A percentile compares a stretch with the other conserved stretches of the same genome.
phyloP scores from a whole-genome alignment of 2,113 vertebrate genomes.

The Cynopterus brachyotis region DNA sequence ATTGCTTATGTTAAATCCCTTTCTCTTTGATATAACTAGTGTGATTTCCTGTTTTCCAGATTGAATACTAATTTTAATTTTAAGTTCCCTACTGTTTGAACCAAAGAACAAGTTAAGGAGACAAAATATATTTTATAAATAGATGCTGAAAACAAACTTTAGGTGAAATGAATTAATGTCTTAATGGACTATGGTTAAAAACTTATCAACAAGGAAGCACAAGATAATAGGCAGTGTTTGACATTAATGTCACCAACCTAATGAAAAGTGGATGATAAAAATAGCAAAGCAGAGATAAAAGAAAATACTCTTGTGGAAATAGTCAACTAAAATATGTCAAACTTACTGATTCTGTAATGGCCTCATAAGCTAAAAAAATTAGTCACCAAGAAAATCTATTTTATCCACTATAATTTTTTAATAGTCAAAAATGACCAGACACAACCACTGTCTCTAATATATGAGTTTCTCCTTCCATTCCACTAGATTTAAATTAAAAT shows the following conservation, averaged over 20 bases:
- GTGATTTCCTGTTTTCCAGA: neutral
- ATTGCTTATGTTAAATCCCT: neutral
- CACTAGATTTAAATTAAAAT: neutral
- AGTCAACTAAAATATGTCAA: slow-evolving; percentile 10
- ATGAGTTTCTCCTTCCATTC: neutral
- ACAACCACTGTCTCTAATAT: neutral
- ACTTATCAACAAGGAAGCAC: neutral
- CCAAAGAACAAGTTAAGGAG: neutral
- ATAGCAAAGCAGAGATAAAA: neutral
- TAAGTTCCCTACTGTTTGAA: neutral
- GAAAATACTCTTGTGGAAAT: neutral
- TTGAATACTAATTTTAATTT: neutral
- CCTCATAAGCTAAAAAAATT: neutral
- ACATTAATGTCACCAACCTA: neutral
- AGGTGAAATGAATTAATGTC: neutral
- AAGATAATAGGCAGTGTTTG: neutral
- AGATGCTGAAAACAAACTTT: neutral
- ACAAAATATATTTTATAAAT: neutral
- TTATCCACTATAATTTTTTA: neutral
- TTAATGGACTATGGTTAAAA: neutral
- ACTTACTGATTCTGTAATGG: neutral
- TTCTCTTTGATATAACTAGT: neutral
- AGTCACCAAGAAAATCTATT: neutral
- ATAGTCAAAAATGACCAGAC: neutral
- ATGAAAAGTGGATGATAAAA: slow-evolving; percentile 25